phyloP scores from a whole-genome alignment of 2,888 invertebrate species.

The Lordiphosa andalusiaca region DNA sequence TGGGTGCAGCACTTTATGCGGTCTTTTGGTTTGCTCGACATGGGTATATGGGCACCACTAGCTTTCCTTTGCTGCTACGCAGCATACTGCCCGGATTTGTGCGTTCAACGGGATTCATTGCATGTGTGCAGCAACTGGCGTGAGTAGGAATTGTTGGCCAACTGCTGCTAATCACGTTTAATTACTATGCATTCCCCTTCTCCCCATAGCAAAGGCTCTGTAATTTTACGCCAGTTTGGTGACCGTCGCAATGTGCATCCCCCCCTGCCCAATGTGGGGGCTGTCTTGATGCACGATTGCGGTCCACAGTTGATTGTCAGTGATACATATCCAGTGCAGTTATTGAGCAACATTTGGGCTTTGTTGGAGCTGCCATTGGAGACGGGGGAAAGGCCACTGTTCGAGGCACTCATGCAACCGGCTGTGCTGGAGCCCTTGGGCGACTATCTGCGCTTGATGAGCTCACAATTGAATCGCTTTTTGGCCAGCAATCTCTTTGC shows the following conservation, averaged over 20 bases:
- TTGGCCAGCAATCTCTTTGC: constrained; percentile 81
- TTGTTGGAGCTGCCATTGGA: constrained; percentile 60
- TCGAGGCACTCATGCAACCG: constrained; percentile 63
- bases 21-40: constrained; percentile 68
- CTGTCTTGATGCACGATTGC: constrained; percentile 70
- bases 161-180: constrained; percentile 9
- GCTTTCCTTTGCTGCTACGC: constrained; percentile 66
- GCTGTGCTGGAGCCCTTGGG: constrained; percentile 67
- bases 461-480: constrained; percentile 58
- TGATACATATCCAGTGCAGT: constrained; percentile 75
- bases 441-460: constrained; percentile 60
- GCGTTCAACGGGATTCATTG: constrained; percentile 62
- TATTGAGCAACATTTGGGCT: constrained; percentile 74
- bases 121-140: constrained; percentile 65
- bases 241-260: constrained; percentile 78
- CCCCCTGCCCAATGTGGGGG: constrained; percentile 77
- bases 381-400: constrained; percentile 48
- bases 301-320: constrained; percentile 77
- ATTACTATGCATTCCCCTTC: constrained; percentile 2
- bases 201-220: constrained; percentile 64
- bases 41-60: constrained; percentile 36
- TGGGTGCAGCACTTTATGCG: constrained; percentile 72
- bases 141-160: constrained; percentile 49
- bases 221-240: constrained; percentile 59
- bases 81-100: constrained; percentile 75